phyloP scores from a whole-genome alignment of 2,888 invertebrate species.

The Microplitis deprimator region DNA sequence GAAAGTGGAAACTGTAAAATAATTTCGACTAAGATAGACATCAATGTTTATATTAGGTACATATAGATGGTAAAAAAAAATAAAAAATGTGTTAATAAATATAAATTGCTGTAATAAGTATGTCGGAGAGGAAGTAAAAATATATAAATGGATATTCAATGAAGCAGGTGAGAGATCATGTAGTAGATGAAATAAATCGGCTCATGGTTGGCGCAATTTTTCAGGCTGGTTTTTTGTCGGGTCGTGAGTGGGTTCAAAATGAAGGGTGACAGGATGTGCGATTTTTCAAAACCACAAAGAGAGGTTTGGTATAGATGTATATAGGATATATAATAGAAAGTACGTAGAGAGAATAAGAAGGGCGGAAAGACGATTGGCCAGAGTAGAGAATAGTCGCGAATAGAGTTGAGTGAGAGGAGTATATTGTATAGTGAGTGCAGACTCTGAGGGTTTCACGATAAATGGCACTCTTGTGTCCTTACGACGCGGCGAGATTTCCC shows the following conservation, averaged over 20 bases:
- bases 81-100: too few species aligned
- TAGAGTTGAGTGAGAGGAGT: conserved; percentile 40
- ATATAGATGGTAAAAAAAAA: not conserved
- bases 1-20: conserved; percentile 5
- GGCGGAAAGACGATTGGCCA: conserved; percentile 54
- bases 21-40: conserved; percentile 42
- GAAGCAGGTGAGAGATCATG: conserved; percentile 29
- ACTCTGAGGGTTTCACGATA: conserved; percentile 55
- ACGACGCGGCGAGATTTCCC: conserved; percentile 66
- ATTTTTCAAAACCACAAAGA: conserved; percentile 44
- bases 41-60: conserved; percentile 19
- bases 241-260: conserved; percentile 16
- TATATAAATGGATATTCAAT: conserved; percentile 36
- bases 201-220: conserved; percentile 32
- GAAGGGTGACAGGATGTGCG: conserved; percentile 29
- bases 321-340: not conserved
- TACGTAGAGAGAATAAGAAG: conserved; percentile 6
- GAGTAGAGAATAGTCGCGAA: conserved; percentile 54
- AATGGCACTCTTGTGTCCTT: conserved; percentile 64
- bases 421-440: not conserved
- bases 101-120: conserved; percentile 6
- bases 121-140: not conserved
- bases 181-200: conserved; percentile 34
- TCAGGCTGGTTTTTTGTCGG: conserved; percentile 13
- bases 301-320: conserved; percentile 28